phyloP scores from a whole-genome alignment of 92 coral and sea anemone species.

The Porites evermanni region DNA sequence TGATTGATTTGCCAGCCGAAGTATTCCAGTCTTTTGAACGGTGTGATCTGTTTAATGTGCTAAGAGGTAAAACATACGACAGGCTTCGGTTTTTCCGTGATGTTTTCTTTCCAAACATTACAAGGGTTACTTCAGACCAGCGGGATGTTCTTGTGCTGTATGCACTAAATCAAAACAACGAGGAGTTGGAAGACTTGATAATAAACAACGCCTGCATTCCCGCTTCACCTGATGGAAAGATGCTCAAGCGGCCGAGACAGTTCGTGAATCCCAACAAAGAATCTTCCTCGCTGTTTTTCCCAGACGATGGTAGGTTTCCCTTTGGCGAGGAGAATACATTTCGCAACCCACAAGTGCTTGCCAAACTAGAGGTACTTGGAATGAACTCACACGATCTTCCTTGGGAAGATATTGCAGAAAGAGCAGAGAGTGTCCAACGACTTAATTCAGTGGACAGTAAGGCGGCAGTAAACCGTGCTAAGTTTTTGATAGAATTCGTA shows the following conservation, averaged over 20 bases:
- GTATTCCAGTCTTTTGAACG: slow-evolving; percentile 52
- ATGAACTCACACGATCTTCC: slow-evolving; percentile 67
- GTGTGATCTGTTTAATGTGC: slow-evolving; percentile 31
- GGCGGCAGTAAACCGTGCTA: slow-evolving; percentile 29
- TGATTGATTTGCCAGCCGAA: slow-evolving; percentile 61
- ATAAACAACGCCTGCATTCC: slow-evolving; percentile 69
- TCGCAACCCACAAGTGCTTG: slow-evolving; percentile 27
- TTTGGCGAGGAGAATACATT: slow-evolving; percentile 34
- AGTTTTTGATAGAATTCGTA: slow-evolving; percentile 41
- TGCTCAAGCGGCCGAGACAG: slow-evolving; percentile 62
- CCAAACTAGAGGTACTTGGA: slow-evolving; percentile 64
- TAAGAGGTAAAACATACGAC: slow-evolving; percentile 42
- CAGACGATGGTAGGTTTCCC: slow-evolving; percentile 77
- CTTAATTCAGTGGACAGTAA: slow-evolving; percentile 29
- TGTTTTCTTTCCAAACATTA: slow-evolving; percentile 67
- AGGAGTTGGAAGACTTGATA: slow-evolving; percentile 30
- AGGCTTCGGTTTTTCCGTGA: slow-evolving; percentile 56
- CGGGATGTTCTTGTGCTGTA: slow-evolving; percentile 59
- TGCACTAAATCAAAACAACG: slow-evolving; percentile 55
- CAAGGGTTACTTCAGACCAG: background rate
- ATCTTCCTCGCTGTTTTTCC: slow-evolving; percentile 52
- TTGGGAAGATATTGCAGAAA: slow-evolving; percentile 77
- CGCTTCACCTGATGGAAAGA: slow-evolving; percentile 68
- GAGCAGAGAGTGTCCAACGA: slow-evolving; percentile 65
- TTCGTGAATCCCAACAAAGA: slow-evolving; percentile 64